Conservation (phyloP, 2,113 vertebrate genomes). For the Butorides virescens region DNA sequence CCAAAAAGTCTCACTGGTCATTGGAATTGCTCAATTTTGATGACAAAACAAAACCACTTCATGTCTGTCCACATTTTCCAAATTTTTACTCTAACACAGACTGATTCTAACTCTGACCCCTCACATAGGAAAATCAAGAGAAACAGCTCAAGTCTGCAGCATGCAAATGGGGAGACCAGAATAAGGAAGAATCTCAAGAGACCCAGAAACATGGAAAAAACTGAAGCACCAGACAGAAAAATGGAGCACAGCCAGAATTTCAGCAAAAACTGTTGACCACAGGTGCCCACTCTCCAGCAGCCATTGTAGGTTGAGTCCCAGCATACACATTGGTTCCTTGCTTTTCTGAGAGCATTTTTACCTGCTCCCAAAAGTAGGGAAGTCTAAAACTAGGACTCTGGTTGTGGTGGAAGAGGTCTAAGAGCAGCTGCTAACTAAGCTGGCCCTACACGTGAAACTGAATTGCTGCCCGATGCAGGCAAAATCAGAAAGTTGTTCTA, state of each 20-base stretch:
- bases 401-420: neutral
- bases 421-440: neutral
- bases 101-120: neutral
- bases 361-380: neutral
- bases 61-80: neutral
- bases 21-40: neutral
- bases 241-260: neutral
- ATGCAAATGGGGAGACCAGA: neutral
- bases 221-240: neutral
- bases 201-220: neutral
- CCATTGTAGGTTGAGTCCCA: accelerated
- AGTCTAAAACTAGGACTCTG: neutral
- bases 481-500: neutral
- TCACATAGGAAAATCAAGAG: accelerated
- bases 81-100: neutral
- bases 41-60: neutral
- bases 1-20: neutral
- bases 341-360: neutral
- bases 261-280: neutral
- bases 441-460: neutral
- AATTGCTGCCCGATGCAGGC: neutral
- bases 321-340: neutral
- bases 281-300: neutral
- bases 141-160: neutral
- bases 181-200: neutral